Evolutionary conservation across 1,140 invertebrate species (phyloP), one percentile per base, ranked within the genome.

Genomic region (Potamilus streckersoni): DNA sequence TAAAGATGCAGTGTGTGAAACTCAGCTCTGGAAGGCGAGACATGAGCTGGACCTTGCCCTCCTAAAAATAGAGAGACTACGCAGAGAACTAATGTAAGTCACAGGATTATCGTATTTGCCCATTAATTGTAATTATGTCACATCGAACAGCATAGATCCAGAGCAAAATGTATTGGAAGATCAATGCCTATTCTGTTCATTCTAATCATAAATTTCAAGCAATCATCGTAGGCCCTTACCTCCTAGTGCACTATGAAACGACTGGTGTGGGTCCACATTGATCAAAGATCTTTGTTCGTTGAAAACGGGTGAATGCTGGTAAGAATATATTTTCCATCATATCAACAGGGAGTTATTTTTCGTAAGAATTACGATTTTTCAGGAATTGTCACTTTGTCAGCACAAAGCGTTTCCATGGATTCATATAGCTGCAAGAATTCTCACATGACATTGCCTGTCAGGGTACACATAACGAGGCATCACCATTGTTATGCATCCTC

Each of bases 1-100:
- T 89, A 92, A 93, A 65, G 94, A 96, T 90, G 94, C 95, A 3
- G 93, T 96, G 38, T 91, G 90, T 80, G 90, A 91, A 80, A 90
- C 89, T 16, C 89, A 90, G 69, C 79, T 96, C 23, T 96, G 95
- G 95, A 96, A 96, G 87, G 95, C 95, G 23, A 94, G 94, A 81
- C 94, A 96, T 87, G 95, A 97, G 86, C 91, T 97, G 78, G 95
- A 97, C 86, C 93, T 96, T 89, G 95, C 96, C 0, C 92, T 94
- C 79, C 91, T 96, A 73, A 92, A 95, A 80, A 95, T 96, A 77
- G 92, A 94, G 64, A 95, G 96, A 85, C 90, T 97, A 72, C 95
- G 96, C 82, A 95, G 95, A 85, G 83, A 84, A 74, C 23, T 88
- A 4, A 74, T 70, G 87, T 87, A 76, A 85, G 85, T 80, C 15